These are phyloP conservation scores for Thalassophryne amazonica DNA, from an alignment of 2,797 vertebrate genomes.

Conservation along the genomic window DNA sequence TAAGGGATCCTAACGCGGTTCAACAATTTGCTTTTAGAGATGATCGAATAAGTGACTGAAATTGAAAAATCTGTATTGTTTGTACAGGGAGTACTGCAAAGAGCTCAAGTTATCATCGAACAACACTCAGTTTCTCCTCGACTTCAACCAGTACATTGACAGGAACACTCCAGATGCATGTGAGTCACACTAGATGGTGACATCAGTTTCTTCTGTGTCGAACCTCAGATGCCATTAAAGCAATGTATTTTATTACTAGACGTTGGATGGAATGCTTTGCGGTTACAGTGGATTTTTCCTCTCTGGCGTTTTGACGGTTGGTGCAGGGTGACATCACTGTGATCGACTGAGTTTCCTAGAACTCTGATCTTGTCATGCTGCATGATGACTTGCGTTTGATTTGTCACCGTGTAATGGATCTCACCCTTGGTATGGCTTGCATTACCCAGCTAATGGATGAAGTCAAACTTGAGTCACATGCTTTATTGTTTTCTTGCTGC, in stretches of 20 bases:
- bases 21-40: neutral
- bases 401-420: slow-evolving; percentile 58
- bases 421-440: slow-evolving; percentile 25
- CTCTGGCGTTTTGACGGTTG: slow-evolving; percentile 29
- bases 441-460: slow-evolving; percentile 49
- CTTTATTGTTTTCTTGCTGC: neutral
- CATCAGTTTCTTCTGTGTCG: slow-evolving; percentile 2
- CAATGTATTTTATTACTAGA: no score
- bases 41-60: neutral
- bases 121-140: slow-evolving; percentile 92
- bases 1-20: slow-evolving; percentile 59
- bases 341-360: slow-evolving; percentile 54
- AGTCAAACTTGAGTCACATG: slow-evolving; percentile 35
- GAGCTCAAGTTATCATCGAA: slow-evolving; percentile 89
- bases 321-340: slow-evolving; percentile 52
- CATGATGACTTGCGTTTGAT: slow-evolving; percentile 57
- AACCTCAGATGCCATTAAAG: no score
- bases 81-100: slow-evolving; percentile 89
- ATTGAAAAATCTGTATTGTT: slow-evolving; percentile 33
- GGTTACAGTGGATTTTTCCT: slow-evolving; percentile 25
- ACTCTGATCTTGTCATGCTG: slow-evolving; percentile 46
- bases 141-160: slow-evolving; percentile 91
- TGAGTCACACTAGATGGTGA: slow-evolving; percentile 48
- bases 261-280: neutral
- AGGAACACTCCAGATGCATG: slow-evolving; percentile 79